Percentiles rank a stretch among this genome's conserved stretches.
Evolutionary conservation across 1,140 invertebrate genomes (phyloP).

Genomic region (Sitobion miscanthi): DNA sequence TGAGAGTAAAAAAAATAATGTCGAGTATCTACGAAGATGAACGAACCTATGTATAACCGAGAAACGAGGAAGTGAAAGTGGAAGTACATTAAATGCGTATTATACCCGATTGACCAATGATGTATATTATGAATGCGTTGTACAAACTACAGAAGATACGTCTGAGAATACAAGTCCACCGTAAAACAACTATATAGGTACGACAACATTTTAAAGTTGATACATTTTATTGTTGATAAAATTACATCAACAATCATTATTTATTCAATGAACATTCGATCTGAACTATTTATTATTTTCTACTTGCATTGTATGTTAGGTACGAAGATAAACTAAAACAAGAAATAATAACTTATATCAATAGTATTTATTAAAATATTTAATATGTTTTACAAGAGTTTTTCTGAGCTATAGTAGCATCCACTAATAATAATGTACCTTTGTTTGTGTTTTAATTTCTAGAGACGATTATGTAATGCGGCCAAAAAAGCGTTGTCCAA

Average conservation of each 20-base stretch:
- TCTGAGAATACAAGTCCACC: not conserved
- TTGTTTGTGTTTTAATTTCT: conserved; percentile 62
- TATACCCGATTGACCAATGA: not conserved
- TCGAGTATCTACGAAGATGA: not conserved
- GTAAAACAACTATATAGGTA: not conserved
- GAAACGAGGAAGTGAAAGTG: conserved; percentile 49
- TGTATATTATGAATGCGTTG: not conserved
- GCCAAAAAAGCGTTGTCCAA: conserved; percentile 89
- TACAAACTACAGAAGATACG: not conserved
- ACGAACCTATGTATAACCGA: not conserved
- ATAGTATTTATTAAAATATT: not conserved
- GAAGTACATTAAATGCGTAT: not conserved
- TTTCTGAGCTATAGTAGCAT: not conserved
- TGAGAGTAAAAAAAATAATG: not conserved
- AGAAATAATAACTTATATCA: not conserved
- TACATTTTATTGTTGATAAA: not conserved
- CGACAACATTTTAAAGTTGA: no score
- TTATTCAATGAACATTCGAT: not conserved
- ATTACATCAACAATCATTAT: not conserved
- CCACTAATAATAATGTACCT: not conserved
- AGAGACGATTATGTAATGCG: conserved; percentile 85
- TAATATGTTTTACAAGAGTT: not conserved
- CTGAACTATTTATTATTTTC: not conserved
- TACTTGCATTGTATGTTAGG: not conserved
- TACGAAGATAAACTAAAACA: not conserved